Evolutionary conservation across 2,797 vertebrate species (phyloP), one percentile per base, ranked within the genome.

Genomic region (Mastacembelus armatus): DNA sequence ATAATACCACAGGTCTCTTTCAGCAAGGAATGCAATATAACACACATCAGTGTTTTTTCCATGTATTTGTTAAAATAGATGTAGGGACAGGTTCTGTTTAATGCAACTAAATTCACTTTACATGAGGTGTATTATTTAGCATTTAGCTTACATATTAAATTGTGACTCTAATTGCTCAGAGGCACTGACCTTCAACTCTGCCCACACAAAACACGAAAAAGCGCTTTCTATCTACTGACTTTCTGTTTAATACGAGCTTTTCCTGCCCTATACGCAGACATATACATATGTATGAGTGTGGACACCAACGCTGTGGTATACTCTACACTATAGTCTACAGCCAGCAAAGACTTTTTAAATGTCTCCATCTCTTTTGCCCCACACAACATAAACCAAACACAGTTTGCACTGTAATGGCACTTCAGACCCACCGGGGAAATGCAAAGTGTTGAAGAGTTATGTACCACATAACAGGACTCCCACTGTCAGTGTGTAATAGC

Each of bases 351-450:
- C 15, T 9, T 6, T 22, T 55, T 45, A 52, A 66, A 61, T 40
- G 24, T 33, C 21, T 64, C 48, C 12, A 50, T 85, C 77, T 90
- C 82, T 86, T 85, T 84, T 33, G 21, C 21, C 12, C 38, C 61
- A 9, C 10, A 5, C 59, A 48, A 2, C 10, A 27, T 42, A 70
- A 67, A 56, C 35, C 60, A 56, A 39, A 24, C 44, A 26, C 19
- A 24, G 24, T 62, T 49, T 67, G 40, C 19, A 36, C 43, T 52
- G 4, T 68, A 59, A 43, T 24, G 22, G 22, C 64, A 47, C 45
- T 68, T 65, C 26, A 71, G 49, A 49, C 30, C 50, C 48, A 40
- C 52, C 11, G 40, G 43, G 42, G 63, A 73, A 64, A 71, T 63
- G 44, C 30, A 70, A 55, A 65, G 48, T 55, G 48, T 50, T 65